A percentile compares a stretch with the other conserved stretches of the same genome.
phyloP scores from a whole-genome alignment of 2,888 invertebrate genomes.

The Pollenia labialis region DNA sequence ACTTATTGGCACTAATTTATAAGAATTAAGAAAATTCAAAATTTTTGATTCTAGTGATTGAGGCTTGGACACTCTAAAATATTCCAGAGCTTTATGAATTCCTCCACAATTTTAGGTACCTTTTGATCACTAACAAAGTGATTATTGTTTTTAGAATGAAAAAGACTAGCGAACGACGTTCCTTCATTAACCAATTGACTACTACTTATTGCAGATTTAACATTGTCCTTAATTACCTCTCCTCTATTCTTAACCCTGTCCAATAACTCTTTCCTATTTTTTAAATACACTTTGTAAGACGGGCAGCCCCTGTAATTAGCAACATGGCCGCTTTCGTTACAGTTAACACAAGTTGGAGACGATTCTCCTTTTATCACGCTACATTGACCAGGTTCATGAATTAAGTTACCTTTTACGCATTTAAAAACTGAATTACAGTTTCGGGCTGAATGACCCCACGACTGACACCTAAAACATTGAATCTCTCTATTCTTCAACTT shows the following conservation, averaged over 20 bases:
- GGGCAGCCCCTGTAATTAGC: neutral
- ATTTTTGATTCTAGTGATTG: too few species aligned
- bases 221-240: neutral
- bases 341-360: neutral
- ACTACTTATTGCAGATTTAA: neutral
- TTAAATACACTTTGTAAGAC: neutral
- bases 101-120: neutral
- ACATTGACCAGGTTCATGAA: neutral
- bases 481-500: constrained; percentile 3
- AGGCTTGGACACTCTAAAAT: too few species aligned
- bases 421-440: constrained; percentile 20
- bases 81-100: too few species aligned
- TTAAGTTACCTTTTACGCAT: constrained; percentile 22
- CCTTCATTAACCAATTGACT: neutral
- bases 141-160: neutral
- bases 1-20: too few species aligned
- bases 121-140: neutral
- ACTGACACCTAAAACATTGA: constrained; percentile 7
- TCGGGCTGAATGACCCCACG: constrained; percentile 6
- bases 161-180: neutral
- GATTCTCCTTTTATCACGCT: neutral
- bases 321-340: neutral
- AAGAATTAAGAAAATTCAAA: too few species aligned
- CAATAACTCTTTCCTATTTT: neutral
- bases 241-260: neutral